Evolutionary conservation across 2,797 vertebrate species (phyloP), one percentile per base, ranked within the genome.

Genomic region (Loris lydekkerianus): DNA sequence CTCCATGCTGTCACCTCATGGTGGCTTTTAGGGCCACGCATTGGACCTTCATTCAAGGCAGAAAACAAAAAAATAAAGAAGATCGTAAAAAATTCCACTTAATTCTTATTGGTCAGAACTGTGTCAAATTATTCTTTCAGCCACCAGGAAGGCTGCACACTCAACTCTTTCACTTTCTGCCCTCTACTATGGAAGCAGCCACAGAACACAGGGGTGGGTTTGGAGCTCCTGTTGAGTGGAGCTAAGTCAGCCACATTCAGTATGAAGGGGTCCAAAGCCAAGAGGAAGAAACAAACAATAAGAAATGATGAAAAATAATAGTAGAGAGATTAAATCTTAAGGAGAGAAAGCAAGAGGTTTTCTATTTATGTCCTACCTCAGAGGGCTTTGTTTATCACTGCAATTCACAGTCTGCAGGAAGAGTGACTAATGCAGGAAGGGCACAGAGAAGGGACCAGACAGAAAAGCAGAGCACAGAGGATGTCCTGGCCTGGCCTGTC

Each of bases 61-160:
- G 46, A 25, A 70, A 85, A 78, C 49, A 49, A 49, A 49, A 49
- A 49, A 15, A 49, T 49, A 93, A 86, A 49, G 3, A 91, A 69
- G 7, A 10, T n/a, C 73, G n/a, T 34, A n/a, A 63, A 94, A 95
- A 70, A 81, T n/a, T 86, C 73, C 18, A 84, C 21, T 77, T 72
- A 72, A 72, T 87, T 84, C 25, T 77, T 21, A 46, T 58, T 93
- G 63, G 10, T 9, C 56, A 69, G 25, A 69, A 92, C 37, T 40
- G n/a, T 77, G 17, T 91, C 69, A 73, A 84, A 82, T 40, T 53
- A 61, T 73, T 78, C 49, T 63, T 58, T 6, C 43, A 46, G 40
- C 65, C 76, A 53, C 13, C 49, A 69, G 2, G 37, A 60, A 43
- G 25, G 13, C 31, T 69, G 31, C 72, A 14, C 83, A 83, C 70